These are phyloP conservation scores for Torymus auratus DNA, from an alignment of 2,888 invertebrate species.

Conservation along the genomic window DNA sequence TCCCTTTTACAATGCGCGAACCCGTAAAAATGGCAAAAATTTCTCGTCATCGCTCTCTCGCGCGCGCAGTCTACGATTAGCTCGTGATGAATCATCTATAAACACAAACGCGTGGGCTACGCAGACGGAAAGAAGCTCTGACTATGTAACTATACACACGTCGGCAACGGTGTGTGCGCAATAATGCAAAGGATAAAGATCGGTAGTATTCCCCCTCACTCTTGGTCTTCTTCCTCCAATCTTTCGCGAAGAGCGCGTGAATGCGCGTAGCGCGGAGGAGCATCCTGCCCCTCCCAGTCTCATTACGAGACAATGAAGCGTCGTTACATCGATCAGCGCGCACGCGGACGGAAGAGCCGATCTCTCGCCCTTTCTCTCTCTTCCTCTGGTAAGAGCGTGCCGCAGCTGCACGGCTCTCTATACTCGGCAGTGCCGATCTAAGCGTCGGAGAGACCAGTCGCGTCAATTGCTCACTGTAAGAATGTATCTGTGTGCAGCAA, in stretches of 20 bases:
- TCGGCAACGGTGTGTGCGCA: not conserved
- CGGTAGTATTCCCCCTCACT: slow-evolving; percentile 6
- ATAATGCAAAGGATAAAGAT: slow-evolving; percentile 46
- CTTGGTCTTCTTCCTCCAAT: slow-evolving; percentile 26
- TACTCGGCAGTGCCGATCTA: slow-evolving; percentile 4
- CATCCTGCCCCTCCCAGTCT: slow-evolving; percentile 75
- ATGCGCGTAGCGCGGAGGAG: slow-evolving; percentile 52
- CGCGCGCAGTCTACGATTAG: no score
- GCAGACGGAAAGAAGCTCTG: not conserved
- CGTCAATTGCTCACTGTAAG: not conserved
- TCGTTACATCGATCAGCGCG: slow-evolving; percentile 71
- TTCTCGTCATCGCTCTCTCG: no score
- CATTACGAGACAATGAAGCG: slow-evolving; percentile 73
- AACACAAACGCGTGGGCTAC: not conserved
- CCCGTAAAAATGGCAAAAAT: no score
- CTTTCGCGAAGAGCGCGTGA: slow-evolving; percentile 31
- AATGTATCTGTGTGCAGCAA: not conserved
- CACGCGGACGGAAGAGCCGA: slow-evolving; percentile 49
- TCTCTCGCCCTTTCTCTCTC: not conserved
- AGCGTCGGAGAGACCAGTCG: not conserved
- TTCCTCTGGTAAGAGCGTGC: not conserved
- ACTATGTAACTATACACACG: no score
- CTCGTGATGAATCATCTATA: no score
- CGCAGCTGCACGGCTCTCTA: not conserved
- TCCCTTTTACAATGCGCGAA: no score